Conservation (phyloP, 2,797 vertebrate genomes). For the Peromyscus aztecus region DNA sequence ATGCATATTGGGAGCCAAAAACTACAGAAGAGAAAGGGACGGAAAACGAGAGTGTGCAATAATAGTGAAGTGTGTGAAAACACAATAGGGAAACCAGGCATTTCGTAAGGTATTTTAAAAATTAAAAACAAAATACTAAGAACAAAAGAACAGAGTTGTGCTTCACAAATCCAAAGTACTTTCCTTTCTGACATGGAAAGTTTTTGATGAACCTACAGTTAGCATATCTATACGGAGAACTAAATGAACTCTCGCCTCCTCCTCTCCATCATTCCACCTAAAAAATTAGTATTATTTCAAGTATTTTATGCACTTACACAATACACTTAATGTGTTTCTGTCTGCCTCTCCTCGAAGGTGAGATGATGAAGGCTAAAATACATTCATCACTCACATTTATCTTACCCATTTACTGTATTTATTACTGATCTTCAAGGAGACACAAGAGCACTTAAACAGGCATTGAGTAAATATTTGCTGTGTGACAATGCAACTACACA, state of each 20-base stretch:
- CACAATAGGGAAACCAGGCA: neutral
- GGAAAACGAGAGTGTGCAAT: neutral
- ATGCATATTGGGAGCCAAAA: neutral
- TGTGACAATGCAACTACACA: neutral
- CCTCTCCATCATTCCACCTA: neutral
- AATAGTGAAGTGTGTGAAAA: neutral
- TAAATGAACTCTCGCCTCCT: too few species aligned
- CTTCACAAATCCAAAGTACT: neutral
- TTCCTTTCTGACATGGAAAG: neutral
- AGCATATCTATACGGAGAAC: neutral
- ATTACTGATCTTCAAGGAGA: neutral
- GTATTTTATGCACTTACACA: neutral
- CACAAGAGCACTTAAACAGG: neutral
- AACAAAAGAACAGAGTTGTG: neutral
- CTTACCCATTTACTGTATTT: neutral
- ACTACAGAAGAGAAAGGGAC: neutral
- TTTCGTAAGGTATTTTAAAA: neutral
- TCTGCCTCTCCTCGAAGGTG: neutral
- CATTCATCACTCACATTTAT: neutral
- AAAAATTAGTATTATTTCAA: neutral
- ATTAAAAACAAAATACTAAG: neutral
- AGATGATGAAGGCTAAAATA: neutral
- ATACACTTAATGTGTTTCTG: neutral
- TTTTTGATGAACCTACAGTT: neutral
- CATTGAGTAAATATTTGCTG: neutral